Conservation (phyloP, 2,797 vertebrate genomes). For the Pempheris klunzingeri region DNA sequence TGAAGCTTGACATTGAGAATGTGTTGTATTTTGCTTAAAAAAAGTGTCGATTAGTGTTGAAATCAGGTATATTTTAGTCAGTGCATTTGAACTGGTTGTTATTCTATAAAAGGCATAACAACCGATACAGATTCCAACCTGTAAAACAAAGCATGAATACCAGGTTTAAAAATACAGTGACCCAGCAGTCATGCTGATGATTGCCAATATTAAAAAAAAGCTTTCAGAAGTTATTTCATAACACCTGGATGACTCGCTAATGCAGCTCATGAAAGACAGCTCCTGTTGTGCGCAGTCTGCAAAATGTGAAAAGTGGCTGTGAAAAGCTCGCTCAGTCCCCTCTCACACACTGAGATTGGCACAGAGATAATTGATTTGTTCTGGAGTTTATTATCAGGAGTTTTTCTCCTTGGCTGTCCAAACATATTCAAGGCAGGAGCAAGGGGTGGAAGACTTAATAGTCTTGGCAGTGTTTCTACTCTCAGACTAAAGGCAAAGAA, state of each 20-base stretch:
- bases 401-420: slow-evolving; percentile 55
- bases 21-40: background rate
- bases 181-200: background rate
- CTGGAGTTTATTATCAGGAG: slow-evolving; percentile 68
- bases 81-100: background rate
- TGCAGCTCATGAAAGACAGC: slow-evolving; percentile 4
- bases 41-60: background rate
- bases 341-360: slow-evolving; percentile 25
- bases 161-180: background rate
- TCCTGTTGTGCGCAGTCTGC: slow-evolving; percentile 26
- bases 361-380: slow-evolving; percentile 52
- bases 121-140: background rate
- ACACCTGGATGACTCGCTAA: slow-evolving; percentile 2
- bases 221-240: background rate
- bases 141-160: background rate
- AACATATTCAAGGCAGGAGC: slow-evolving; percentile 47
- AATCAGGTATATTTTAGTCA: background rate
- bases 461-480: slow-evolving; percentile 32
- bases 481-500: slow-evolving; percentile 17
- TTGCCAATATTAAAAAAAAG: background rate
- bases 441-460: slow-evolving; percentile 18
- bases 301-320: slow-evolving; percentile 27
- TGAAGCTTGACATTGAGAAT: background rate
- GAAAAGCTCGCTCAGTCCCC: background rate
- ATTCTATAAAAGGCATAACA: background rate